These are phyloP conservation scores for Hypocryptadius cinnamomeus DNA, from an alignment of 2,113 vertebrate genomes.

Conservation along the genomic window DNA sequence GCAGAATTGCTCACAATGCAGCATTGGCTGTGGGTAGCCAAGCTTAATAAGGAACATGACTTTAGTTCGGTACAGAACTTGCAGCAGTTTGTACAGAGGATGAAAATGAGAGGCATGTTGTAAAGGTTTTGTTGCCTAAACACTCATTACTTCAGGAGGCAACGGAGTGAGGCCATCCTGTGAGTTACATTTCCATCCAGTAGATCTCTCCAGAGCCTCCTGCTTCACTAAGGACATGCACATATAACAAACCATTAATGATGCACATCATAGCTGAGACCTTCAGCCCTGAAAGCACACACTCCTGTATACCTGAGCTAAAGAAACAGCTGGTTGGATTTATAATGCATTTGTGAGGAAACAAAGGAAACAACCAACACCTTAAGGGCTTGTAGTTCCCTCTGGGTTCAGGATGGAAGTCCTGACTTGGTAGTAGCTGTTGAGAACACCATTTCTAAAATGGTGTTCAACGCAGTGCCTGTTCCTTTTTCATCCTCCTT, in stretches of 20 bases:
- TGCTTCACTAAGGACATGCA: background rate
- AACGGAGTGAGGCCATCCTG: background rate
- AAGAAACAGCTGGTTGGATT: background rate
- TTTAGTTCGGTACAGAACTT: background rate
- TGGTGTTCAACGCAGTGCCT: background rate
- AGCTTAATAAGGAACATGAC: background rate
- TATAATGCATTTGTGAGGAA: background rate
- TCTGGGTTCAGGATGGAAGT: background rate
- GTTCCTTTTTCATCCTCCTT: background rate
- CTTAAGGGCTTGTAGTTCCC: background rate
- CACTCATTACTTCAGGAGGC: background rate
- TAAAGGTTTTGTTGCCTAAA: background rate
- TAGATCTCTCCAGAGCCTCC: background rate
- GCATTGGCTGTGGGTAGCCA: background rate
- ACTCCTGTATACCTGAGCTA: conserved; percentile 27
- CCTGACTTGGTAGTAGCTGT: background rate
- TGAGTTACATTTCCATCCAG: background rate
- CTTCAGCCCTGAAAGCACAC: background rate
- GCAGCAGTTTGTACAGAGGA: background rate
- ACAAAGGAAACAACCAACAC: background rate
- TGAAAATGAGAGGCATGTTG: background rate
- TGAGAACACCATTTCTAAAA: background rate
- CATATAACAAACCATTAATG: background rate
- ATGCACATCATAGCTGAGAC: background rate
- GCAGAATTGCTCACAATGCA: background rate